Evolutionary conservation across 1,140 invertebrate species (phyloP).

Genomic region (Anoplolepis gracilipes): DNA sequence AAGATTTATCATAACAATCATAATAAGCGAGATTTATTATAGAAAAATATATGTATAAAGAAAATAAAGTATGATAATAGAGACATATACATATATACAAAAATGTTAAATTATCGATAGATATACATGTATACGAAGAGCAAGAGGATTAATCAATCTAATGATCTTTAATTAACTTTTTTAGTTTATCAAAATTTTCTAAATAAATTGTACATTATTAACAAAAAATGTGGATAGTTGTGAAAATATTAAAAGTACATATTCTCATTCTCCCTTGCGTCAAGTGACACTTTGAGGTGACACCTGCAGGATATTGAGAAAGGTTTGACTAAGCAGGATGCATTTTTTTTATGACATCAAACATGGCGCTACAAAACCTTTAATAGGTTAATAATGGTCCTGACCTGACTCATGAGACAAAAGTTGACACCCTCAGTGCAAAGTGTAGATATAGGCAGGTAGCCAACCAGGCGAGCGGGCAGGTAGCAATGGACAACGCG

Average conservation of each 20-base stretch:
- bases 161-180: too few species aligned
- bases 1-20: neutral
- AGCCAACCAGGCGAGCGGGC: neutral
- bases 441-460: constrained; percentile 47
- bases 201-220: too few species aligned
- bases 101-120: neutral
- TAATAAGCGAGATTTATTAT: neutral
- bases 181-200: too few species aligned
- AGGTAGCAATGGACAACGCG: constrained; percentile 25
- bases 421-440: constrained; percentile 23
- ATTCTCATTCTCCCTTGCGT: neutral
- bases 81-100: neutral
- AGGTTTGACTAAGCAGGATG: neutral
- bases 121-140: neutral
- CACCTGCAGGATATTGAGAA: neutral
- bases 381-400: constrained; percentile 51
- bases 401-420: constrained; percentile 54
- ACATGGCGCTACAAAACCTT: neutral
- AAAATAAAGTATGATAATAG: neutral
- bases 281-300: neutral
- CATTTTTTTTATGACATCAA: constrained; percentile 29
- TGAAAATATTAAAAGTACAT: neutral
- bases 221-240: too few species aligned
- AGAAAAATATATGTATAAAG: neutral
- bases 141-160: neutral